Percentiles rank a stretch among this genome's conserved stretches.
phyloP scores from a whole-genome alignment of 2,113 vertebrate species.

The Ranitomeya imitator region DNA sequence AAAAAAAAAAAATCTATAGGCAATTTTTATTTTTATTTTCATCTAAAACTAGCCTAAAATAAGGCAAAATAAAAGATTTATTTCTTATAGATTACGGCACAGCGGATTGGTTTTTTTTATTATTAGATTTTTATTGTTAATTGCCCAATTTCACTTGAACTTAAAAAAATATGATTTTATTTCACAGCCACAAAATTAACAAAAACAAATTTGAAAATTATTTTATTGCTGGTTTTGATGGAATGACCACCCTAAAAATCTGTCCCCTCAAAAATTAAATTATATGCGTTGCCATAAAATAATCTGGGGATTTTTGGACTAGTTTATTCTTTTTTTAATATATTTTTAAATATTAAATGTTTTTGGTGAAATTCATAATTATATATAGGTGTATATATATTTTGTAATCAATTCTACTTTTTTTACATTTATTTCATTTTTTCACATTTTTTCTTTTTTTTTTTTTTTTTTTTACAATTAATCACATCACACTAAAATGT shows the following conservation, averaged over 20 bases:
- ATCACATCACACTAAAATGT: constrained; percentile 11
- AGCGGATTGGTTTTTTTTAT: not conserved
- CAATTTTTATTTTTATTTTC: constrained; percentile 16
- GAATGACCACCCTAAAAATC: not conserved
- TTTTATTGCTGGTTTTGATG: constrained; percentile 38
- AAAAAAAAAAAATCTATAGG: constrained; percentile 35
- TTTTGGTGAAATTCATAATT: not conserved
- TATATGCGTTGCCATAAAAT: not conserved
- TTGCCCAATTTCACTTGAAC: not conserved
- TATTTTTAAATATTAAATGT: not conserved
- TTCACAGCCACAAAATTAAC: not conserved
- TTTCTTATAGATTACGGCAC: not conserved
- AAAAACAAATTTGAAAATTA: not conserved
- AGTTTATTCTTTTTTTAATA: not conserved
- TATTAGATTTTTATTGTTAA: not conserved
- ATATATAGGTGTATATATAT: not conserved
- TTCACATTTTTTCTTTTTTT: not conserved
- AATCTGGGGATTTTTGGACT: not conserved
- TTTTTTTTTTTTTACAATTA: constrained; percentile 1
- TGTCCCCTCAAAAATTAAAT: not conserved
- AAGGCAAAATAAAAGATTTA: constrained; percentile 30
- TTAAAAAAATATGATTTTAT: not conserved
- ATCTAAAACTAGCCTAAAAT: constrained; percentile 37
- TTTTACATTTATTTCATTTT: not conserved
- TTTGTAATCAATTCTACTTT: not conserved